These are phyloP conservation scores for Piliocolobus tephrosceles DNA, from an alignment of 2,113 vertebrate genomes.

Conservation along the genomic window DNA sequence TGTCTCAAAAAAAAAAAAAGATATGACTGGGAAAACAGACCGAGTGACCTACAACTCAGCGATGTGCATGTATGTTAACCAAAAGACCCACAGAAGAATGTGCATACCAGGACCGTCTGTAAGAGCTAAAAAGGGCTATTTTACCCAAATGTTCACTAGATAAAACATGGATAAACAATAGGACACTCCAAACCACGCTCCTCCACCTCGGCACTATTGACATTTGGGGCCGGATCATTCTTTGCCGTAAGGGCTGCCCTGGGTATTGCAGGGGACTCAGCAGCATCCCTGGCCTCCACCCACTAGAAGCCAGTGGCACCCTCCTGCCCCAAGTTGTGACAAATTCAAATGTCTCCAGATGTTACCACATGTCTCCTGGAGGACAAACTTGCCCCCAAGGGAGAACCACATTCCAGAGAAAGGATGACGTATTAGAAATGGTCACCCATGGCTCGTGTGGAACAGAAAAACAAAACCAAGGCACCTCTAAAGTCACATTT, in stretches of 20 bases:
- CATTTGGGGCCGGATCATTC: too few species aligned
- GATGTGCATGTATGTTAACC: too few species aligned
- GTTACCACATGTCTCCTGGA: background rate
- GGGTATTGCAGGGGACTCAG: accelerated
- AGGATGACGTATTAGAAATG: background rate
- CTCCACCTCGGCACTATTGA: background rate
- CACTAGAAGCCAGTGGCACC: background rate
- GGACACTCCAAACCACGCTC: background rate
- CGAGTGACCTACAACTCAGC: background rate
- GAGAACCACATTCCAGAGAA: background rate
- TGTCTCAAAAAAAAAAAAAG: too few species aligned
- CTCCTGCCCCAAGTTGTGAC: accelerated
- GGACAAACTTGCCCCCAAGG: background rate
- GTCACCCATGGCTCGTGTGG: accelerated
- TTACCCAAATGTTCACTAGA: background rate
- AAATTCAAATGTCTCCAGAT: background rate
- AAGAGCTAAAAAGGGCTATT: background rate
- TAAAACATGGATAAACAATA: accelerated
- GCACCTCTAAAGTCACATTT: background rate
- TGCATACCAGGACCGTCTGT: background rate
- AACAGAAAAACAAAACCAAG: background rate
- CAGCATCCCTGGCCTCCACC: background rate
- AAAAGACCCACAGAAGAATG: background rate
- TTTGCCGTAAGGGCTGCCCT: accelerated
- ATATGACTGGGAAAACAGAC: background rate